Evolutionary conservation across 2,113 vertebrate species (phyloP).

Genomic region (Thryonomys swinderianus): DNA sequence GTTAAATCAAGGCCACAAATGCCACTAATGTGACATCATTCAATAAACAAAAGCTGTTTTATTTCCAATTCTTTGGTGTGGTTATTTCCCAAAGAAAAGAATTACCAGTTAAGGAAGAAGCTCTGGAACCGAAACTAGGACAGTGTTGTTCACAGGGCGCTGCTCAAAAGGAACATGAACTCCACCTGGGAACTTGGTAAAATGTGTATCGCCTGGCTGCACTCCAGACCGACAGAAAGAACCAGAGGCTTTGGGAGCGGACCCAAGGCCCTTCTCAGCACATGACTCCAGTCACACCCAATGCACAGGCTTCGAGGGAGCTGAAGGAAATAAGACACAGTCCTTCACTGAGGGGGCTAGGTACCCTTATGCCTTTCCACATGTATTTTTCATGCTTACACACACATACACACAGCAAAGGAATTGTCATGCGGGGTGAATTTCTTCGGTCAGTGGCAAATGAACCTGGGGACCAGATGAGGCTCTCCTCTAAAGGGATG

Average conservation of each 20-base stretch:
- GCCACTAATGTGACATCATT: background rate
- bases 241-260: background rate
- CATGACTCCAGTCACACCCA: background rate
- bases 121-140: background rate
- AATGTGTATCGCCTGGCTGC: background rate
- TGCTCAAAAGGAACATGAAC: background rate
- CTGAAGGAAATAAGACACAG: background rate
- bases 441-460: conserved; percentile 10
- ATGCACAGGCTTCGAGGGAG: background rate
- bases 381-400: background rate
- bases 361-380: background rate
- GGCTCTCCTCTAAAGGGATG: conserved; percentile 23
- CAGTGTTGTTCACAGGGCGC: background rate
- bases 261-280: background rate
- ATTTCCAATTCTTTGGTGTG: background rate
- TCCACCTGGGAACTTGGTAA: background rate
- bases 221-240: background rate
- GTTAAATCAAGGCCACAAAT: conserved; percentile 35
- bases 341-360: background rate
- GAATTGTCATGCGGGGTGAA: conserved; percentile 3
- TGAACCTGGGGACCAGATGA: background rate
- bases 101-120: background rate
- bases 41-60: background rate
- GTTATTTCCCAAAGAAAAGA: conserved; percentile 6
- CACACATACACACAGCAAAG: background rate